Conservation (phyloP, 92 coral and sea anemone genomes). For the Muricea muricata region DNA sequence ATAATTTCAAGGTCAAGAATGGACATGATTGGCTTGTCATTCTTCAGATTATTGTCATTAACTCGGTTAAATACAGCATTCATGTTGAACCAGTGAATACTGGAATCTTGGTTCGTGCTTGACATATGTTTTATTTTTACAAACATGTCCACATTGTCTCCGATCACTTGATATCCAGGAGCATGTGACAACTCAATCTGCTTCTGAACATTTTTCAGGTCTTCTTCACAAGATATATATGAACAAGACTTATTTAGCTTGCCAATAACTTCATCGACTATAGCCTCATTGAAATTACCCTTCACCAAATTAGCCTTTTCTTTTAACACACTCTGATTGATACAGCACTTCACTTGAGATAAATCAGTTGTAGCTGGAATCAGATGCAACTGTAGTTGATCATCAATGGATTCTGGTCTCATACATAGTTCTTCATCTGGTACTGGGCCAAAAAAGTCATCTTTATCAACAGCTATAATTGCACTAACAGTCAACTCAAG, state of each 20-base stretch:
- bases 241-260: neutral
- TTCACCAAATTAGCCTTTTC: neutral
- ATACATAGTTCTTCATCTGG: too few relatives aligned
- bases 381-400: neutral
- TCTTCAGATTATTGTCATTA: conserved; percentile 18
- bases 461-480: too few relatives aligned
- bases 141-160: conserved; percentile 38
- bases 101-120: conserved; percentile 8
- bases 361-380: neutral
- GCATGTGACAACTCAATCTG: neutral
- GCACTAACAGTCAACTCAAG: neutral
- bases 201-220: neutral
- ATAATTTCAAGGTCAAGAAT: conserved; percentile 24
- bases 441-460: too few relatives aligned
- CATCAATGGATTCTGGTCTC: too few relatives aligned
- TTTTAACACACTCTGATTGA: neutral
- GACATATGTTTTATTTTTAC: conserved; percentile 19
- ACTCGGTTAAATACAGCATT: conserved; percentile 31
- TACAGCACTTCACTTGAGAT: neutral
- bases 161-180: conserved; percentile 28
- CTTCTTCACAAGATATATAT: neutral
- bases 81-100: conserved; percentile 41
- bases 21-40: conserved; percentile 31
- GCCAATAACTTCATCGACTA: neutral
- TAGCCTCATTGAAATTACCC: neutral